Evolutionary conservation across 2,888 invertebrate species (phyloP).

Genomic region (Crematogaster levior): DNA sequence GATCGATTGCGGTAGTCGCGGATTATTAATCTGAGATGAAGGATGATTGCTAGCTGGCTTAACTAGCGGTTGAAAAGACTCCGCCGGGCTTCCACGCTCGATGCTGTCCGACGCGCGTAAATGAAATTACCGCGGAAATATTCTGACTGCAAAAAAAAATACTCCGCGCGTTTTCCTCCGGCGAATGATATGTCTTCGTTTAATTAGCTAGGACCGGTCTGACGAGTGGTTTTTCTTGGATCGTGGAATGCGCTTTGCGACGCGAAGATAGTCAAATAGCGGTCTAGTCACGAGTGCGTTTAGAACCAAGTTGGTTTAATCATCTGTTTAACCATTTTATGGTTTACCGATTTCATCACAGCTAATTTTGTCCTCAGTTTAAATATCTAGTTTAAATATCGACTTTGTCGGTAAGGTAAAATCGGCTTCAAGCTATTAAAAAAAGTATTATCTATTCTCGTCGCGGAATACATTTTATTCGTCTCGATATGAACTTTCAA

Average conservation of each 20-base stretch:
- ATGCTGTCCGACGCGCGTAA: neutral
- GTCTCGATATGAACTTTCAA: neutral
- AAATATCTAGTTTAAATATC: too few relatives aligned
- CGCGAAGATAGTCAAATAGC: neutral
- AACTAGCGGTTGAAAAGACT: constrained; percentile 34
- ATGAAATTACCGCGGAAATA: constrained; percentile 48
- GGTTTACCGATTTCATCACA: neutral
- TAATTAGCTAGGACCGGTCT: constrained; percentile 40
- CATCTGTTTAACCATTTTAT: neutral
- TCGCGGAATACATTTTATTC: neutral
- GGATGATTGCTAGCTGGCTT: constrained; percentile 24
- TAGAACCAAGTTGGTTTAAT: neutral
- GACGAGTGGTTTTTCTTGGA: constrained; percentile 5
- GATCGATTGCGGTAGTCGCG: constrained; percentile 42
- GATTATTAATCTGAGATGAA: constrained; percentile 53
- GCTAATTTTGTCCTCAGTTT: neutral
- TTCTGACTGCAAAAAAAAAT: neutral
- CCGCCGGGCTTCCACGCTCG: neutral
- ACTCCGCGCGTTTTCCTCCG: neutral
- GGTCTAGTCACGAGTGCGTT: neutral
- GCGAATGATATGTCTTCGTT: constrained; percentile 33
- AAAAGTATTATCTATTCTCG: neutral
- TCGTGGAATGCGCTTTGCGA: constrained; percentile 32
- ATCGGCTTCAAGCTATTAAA: neutral
- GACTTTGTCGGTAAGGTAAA: neutral